Percentiles rank a stretch among this genome's conserved stretches.
These are phyloP conservation scores for Rhopalosiphum padi DNA, from an alignment of 1,140 invertebrate genomes.

Conservation along the genomic window DNA sequence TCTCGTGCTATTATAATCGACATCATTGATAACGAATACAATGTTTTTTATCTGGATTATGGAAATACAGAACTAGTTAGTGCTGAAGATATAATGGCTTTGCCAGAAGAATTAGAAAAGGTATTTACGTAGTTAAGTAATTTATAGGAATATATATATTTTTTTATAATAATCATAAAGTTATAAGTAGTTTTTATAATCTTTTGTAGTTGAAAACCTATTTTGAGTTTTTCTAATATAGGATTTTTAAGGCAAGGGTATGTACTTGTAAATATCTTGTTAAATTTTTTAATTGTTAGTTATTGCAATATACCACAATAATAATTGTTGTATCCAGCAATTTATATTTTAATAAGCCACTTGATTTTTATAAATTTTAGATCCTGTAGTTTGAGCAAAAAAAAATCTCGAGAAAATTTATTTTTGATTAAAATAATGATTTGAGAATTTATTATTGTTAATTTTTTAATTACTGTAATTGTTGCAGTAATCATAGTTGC, in stretches of 20 bases:
- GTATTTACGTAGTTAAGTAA: background rate
- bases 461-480: no score
- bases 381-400: background rate
- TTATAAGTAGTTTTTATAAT: background rate
- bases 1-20: background rate
- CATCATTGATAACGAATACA: background rate
- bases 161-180: no score
- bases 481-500: no score
- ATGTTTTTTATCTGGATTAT: constrained; percentile 29
- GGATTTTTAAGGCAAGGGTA: background rate
- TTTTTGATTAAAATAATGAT: background rate
- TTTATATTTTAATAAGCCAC: background rate
- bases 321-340: no score
- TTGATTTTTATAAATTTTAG: background rate
- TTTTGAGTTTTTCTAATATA: background rate
- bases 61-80: constrained; percentile 1
- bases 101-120: constrained; percentile 30
- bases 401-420: background rate
- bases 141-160: background rate
- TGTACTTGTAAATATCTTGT: background rate
- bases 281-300: background rate
- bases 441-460: no score
- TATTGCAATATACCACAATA: background rate
- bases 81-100: background rate
- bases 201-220: background rate